Conservation (phyloP, 2,888 invertebrate genomes). For the Steinernema hermaphroditum region DNA sequence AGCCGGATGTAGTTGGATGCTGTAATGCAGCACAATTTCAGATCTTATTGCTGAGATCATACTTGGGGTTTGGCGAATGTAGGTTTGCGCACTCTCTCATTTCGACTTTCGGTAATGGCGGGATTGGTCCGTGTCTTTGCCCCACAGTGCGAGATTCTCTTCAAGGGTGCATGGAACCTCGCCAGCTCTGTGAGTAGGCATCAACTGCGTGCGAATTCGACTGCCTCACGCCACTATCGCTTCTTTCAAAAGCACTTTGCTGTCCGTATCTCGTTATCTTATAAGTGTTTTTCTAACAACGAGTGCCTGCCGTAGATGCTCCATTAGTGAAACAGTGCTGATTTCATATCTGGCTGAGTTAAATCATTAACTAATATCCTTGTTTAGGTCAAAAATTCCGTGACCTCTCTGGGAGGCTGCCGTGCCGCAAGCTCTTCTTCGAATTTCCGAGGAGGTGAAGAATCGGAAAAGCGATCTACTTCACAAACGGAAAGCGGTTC, state of each 20-base stretch:
- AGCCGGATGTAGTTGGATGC: background rate
- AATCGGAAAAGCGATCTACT: background rate
- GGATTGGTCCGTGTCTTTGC: constrained; percentile 23
- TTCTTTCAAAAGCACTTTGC: constrained; percentile 3
- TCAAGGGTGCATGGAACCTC: constrained; percentile 12
- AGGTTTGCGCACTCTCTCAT: background rate
- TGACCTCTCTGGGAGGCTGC: constrained; percentile 27
- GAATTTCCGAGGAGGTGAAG: background rate
- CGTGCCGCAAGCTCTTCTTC: constrained; percentile 15
- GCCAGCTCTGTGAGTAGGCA: constrained; percentile 21
- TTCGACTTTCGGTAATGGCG: background rate
- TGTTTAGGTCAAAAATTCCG: constrained; percentile 4
- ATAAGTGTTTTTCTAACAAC: background rate
- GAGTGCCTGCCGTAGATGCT: background rate
- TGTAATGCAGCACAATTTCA: background rate
- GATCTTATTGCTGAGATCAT: background rate
- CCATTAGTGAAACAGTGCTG: background rate
- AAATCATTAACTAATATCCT: background rate
- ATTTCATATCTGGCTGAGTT: background rate
- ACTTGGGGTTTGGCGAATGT: background rate
- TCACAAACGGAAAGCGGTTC: background rate
- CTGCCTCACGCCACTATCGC: constrained; percentile 2
- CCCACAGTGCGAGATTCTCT: constrained; percentile 3
- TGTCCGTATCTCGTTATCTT: constrained; percentile 7
- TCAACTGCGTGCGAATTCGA: background rate